Evolutionary conservation across 2,888 invertebrate species (phyloP).

Genomic region (Listrodromus nycthemerus): DNA sequence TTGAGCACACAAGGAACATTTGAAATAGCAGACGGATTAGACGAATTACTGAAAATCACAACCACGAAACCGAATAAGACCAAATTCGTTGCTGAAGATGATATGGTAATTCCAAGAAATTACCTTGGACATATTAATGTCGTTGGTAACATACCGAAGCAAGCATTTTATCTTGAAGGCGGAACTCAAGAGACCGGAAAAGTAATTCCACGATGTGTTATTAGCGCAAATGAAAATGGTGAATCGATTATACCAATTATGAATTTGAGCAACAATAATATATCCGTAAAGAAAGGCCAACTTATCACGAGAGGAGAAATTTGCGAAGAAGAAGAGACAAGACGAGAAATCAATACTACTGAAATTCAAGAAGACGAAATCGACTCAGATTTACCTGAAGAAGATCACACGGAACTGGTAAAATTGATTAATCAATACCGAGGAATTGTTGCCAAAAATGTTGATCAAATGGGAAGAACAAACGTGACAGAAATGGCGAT

Average conservation of each 20-base stretch:
- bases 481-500: constrained; percentile 70
- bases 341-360: constrained; percentile 14
- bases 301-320: constrained; percentile 34
- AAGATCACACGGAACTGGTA: constrained; percentile 4
- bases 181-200: constrained; percentile 58
- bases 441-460: constrained; percentile 28
- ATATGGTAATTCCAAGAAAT: constrained; percentile 59
- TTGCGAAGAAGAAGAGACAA: background rate
- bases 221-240: constrained; percentile 58
- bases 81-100: constrained; percentile 15
- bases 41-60: constrained; percentile 38
- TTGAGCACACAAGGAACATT: constrained; percentile 62
- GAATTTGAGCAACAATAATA: constrained; percentile 19
- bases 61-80: background rate
- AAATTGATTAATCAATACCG: constrained; percentile 33
- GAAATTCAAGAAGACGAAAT: constrained; percentile 22
- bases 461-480: constrained; percentile 61
- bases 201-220: constrained; percentile 61
- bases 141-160: constrained; percentile 25
- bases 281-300: constrained; percentile 30
- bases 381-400: constrained; percentile 27
- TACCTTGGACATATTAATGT: constrained; percentile 61
- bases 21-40: constrained; percentile 43
- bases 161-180: constrained; percentile 63
- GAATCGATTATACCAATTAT: constrained; percentile 55